Conservation (phyloP, 2,113 vertebrate species). For the Daphoenositta chrysoptera region DNA sequence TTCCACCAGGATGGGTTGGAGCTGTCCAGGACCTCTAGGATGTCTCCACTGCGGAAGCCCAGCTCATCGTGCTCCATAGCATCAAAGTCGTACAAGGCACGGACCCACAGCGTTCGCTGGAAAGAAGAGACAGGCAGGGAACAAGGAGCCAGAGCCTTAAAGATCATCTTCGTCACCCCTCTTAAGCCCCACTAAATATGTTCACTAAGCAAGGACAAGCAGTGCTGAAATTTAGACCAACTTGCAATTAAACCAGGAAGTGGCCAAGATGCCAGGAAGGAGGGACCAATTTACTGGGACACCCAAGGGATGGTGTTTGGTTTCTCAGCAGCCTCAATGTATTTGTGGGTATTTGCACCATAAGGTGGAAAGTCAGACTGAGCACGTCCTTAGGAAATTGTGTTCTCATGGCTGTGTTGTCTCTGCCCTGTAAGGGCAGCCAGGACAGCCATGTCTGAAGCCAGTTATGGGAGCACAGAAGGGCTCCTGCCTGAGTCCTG, state of each 20-base stretch:
- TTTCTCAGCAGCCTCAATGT: not conserved
- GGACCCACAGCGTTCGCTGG: conserved; percentile 77
- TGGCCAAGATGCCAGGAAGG: not conserved
- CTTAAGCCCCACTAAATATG: not conserved
- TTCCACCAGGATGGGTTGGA: conserved; percentile 89
- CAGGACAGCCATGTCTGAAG: not conserved
- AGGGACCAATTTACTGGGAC: not conserved
- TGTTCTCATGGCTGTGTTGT: not conserved
- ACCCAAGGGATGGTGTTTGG: not conserved
- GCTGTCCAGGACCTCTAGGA: conserved; percentile 88
- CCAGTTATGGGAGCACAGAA: not conserved
- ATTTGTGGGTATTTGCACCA: not conserved
- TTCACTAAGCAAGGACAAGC: not conserved
- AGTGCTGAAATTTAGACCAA: not conserved
- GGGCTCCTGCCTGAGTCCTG: not conserved
- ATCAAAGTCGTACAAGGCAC: conserved; percentile 86
- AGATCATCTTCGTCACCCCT: not conserved
- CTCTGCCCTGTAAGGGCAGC: not conserved
- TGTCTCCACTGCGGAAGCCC: conserved; percentile 81
- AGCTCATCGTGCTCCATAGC: conserved; percentile 88
- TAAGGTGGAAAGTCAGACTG: not conserved
- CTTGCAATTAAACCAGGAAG: conserved; percentile 4
- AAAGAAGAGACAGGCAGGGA: not conserved
- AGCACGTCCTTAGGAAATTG: not conserved
- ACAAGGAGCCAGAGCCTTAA: not conserved